These are phyloP conservation scores for Hirtodrosophila alboralis DNA, from an alignment of 2,888 invertebrate species.

Conservation along the genomic window DNA sequence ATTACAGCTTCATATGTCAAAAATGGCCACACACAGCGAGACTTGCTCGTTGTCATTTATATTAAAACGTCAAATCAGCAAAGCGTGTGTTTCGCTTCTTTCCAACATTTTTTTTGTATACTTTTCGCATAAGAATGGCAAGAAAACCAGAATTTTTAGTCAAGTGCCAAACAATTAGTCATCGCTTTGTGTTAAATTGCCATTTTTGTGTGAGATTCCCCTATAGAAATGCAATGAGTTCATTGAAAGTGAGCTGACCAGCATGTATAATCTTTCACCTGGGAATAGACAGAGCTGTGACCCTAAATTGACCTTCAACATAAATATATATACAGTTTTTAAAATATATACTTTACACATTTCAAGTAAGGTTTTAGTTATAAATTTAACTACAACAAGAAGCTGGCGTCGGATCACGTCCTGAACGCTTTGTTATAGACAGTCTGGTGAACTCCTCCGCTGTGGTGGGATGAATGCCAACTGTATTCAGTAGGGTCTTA, in stretches of 20 bases:
- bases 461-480: slow-evolving; percentile 96
- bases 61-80: slow-evolving; percentile 70
- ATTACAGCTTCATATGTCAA: slow-evolving; percentile 76
- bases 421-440: slow-evolving; percentile 95
- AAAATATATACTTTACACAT: not conserved
- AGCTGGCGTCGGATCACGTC: slow-evolving; percentile 93
- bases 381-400: slow-evolving; percentile 95
- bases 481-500: slow-evolving; percentile 90
- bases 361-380: not conserved
- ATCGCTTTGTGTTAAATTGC: slow-evolving; percentile 21
- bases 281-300: not conserved
- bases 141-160: slow-evolving; percentile 1
- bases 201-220: no score
- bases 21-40: slow-evolving; percentile 49
- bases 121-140: slow-evolving; percentile 15
- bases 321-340: not conserved
- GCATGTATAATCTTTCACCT: slow-evolving; percentile 1
- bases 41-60: slow-evolving; percentile 61
- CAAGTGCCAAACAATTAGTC: slow-evolving; percentile 49
- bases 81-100: slow-evolving; percentile 42
- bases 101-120: not conserved
- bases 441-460: slow-evolving; percentile 96
- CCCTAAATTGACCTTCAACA: slow-evolving; percentile 18
- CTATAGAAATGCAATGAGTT: no score
- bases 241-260: not conserved